phyloP scores from a whole-genome alignment of 2,888 invertebrate genomes.

The Notocelia uddmanniana region DNA sequence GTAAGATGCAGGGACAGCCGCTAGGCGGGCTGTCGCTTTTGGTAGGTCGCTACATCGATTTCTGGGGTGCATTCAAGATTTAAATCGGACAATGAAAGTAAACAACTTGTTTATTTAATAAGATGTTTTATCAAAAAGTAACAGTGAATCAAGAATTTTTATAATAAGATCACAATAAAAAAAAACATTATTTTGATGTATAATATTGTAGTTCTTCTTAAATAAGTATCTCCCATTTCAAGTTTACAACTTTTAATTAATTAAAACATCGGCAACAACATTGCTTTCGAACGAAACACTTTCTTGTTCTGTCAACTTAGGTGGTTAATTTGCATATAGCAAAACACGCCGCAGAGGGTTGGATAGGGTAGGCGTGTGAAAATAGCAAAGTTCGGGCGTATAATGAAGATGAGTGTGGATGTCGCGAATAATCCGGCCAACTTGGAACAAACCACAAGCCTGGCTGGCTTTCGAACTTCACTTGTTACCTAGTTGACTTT shows the following conservation, averaged over 20 bases:
- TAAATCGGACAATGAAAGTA: no score
- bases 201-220: not conserved
- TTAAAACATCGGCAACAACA: not conserved
- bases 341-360: slow-evolving; percentile 66
- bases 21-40: no score
- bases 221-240: not conserved
- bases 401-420: slow-evolving; percentile 80
- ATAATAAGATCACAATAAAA: no score
- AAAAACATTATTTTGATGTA: no score
- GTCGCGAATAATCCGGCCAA: slow-evolving; percentile 74
- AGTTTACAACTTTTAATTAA: slow-evolving; percentile 2
- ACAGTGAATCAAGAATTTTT: no score
- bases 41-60: no score
- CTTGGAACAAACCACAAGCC: slow-evolving; percentile 70
- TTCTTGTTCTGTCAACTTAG: slow-evolving; percentile 77
- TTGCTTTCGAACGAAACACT: slow-evolving; percentile 64
- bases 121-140: no score
- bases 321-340: slow-evolving; percentile 78
- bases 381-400: slow-evolving; percentile 76
- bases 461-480: slow-evolving; percentile 54
- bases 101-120: no score
- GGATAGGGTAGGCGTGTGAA: slow-evolving; percentile 70
- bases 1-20: no score
- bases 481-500: slow-evolving; percentile 56
- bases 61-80: no score